Percentiles rank a stretch among this genome's conserved stretches.
phyloP scores from a whole-genome alignment of 2,888 invertebrate genomes.

The Latrodectus hesperus region DNA sequence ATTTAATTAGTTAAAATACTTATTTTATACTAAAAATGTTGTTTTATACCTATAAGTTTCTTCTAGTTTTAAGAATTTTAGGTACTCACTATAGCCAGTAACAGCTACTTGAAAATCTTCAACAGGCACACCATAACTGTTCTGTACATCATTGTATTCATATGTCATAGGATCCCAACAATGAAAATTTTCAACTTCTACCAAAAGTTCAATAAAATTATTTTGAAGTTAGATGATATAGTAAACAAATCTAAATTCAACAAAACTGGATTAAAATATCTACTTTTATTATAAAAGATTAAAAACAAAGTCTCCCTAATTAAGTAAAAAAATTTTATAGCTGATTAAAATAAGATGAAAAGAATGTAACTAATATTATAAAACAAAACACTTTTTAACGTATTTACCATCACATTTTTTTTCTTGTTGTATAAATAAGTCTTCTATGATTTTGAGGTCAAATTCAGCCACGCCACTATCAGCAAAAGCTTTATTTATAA shows the following conservation, averaged over 20 bases:
- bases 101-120: conserved; percentile 75
- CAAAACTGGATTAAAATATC: too few relatives aligned
- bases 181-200: conserved; percentile 19
- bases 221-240: too few relatives aligned
- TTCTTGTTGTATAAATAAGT: conserved; percentile 3
- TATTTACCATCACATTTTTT: background rate
- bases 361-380: background rate
- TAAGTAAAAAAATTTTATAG: background rate
- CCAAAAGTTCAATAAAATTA: background rate
- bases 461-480: conserved; percentile 28
- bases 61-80: too few relatives aligned
- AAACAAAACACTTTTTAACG: too few relatives aligned
- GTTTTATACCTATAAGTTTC: too few relatives aligned
- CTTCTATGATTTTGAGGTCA: conserved; percentile 8
- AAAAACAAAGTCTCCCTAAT: background rate
- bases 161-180: conserved; percentile 73
- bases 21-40: too few relatives aligned
- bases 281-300: background rate
- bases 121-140: conserved; percentile 74
- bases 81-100: conserved; percentile 74
- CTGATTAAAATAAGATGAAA: background rate
- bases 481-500: conserved; percentile 41
- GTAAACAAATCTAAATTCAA: too few relatives aligned
- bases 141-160: conserved; percentile 73
- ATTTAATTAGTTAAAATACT: too few relatives aligned